Base-by-base conservation (phyloP, 2,113 vertebrate genomes). In the Hippocampus mohnikei region DNA sequence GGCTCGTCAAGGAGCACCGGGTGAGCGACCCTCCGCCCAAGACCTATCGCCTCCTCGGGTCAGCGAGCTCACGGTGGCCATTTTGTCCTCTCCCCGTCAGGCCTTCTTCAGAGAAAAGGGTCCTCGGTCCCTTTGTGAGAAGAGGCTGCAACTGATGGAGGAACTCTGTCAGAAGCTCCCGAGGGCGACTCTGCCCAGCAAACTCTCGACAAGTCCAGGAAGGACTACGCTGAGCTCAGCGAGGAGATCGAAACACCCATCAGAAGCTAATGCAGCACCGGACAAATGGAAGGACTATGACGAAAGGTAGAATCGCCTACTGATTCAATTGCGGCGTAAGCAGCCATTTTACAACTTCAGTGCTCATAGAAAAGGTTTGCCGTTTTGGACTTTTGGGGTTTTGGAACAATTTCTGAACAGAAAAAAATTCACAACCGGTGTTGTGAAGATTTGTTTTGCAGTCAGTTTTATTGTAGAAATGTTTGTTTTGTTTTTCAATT, bases 41-140 rank as follows among this genome's bases (percentile, higher is more conserved):
- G 23, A 59, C 65, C 50, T 9, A 15, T 46, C 41, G 3, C 27
- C 15, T 33, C 16, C 25, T 66, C 12, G 16, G 25, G 33, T 6
- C 5, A 37, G 13, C 15, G 16, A 29, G 40, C 8, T 66, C 40
- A 50, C 48, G 4, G 48, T 2, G 21, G 9, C 52, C 16, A 29
- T 46, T 15, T 50, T 53, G 52, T n/a, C 20, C 52, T 9, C 11
- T 0, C 20, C 2, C 18, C 18, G n/a, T 56, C 12, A 68, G 97
- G 81, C 92, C 70, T 99, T 97, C 84, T 99, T 99, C 7, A 89
- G 94, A 74, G 96, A 96, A 64, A 98, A 95, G 73, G 95, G 96
- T 5, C 93, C 93, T 29, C 94, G 92, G 78, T 91, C 94, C 1
- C 85, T 95, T 8, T 97, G 95, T 89, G 95, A 95, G 84, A 98